Evolutionary conservation across 2,113 vertebrate species (phyloP), one percentile per base, ranked within the genome.

Genomic region (Cryptotis parvus): DNA sequence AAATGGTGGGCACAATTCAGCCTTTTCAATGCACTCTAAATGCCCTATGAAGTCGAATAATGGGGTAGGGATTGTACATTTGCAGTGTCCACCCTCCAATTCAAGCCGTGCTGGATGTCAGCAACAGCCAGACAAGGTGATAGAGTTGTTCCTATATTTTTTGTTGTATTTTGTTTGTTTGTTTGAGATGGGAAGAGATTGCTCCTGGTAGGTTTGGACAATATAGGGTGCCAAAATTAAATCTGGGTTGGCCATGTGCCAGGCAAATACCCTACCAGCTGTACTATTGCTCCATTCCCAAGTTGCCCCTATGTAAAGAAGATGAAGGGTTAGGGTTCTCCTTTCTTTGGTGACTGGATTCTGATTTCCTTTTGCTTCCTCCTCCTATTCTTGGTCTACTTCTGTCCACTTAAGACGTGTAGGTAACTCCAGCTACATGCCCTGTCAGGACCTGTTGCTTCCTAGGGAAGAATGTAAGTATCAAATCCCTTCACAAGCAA

Each of bases 391-490:
- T 35, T 78, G 83, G 92, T 43, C 68, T 49, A 43, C 35, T 26
- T 37, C 69, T 18, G n/a, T 72, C 73, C 45, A 61, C 90, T 70
- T 12, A 45, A 80, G 49, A 79, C 73, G 29, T 4, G 73, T 87
- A 86, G 79, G 90, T 45, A 16, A 83, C 45, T 79, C 72, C 66
- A 66, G 45, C 92, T 26, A 0, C 72, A 37, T 20, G 31, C 81
- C 83, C 55, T 89, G 91, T 55, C 69, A 2, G 77, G 76, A 81
- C 89, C 88, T 95, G 91, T 49, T 77, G 52, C 33, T 72, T 72
- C n/a, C 4, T 31, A 22, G 55, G 12, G 73, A 89, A 87, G 83
- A 89, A 89, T 84, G 80, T 65, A 35, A 87, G 11, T 35, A 68
- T 61, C 39, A 74, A 55, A 73, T 86, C 76, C 76, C 35, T 86